Evolutionary conservation across 2,113 vertebrate species (phyloP).

Genomic region (Lasiurus borealis): DNA sequence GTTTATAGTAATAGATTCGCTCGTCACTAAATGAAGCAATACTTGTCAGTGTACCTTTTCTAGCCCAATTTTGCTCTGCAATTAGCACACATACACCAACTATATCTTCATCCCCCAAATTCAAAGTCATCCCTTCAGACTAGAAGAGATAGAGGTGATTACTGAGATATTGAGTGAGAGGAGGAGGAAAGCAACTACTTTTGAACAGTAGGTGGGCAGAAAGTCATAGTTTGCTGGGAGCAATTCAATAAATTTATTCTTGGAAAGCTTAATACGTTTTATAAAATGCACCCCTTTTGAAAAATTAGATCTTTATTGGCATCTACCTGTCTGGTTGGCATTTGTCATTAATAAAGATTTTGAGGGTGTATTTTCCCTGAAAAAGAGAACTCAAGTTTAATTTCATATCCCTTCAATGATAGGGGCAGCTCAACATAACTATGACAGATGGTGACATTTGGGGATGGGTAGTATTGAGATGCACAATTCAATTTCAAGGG

Average conservation of each 20-base stretch:
- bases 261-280: not conserved
- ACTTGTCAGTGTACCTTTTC: not conserved
- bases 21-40: not conserved
- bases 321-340: not conserved
- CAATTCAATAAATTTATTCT: conserved; percentile 8
- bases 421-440: not conserved
- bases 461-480: not conserved
- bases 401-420: not conserved
- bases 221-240: not conserved
- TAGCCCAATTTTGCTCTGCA: not conserved
- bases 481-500: not conserved
- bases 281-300: conserved; percentile 7
- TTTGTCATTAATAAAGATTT: not conserved
- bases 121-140: not conserved
- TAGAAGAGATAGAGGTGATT: not conserved
- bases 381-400: conserved; percentile 25
- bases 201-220: not conserved
- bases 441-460: not conserved
- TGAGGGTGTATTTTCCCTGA: not conserved
- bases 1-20: not conserved
- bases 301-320: conserved; percentile 10
- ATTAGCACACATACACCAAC: not conserved
- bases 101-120: not conserved
- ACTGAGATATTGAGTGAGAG: not conserved
- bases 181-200: not conserved